Base-by-base conservation (phyloP, 2,888 invertebrate genomes). In the Pristionchus maxplancki region DNA sequence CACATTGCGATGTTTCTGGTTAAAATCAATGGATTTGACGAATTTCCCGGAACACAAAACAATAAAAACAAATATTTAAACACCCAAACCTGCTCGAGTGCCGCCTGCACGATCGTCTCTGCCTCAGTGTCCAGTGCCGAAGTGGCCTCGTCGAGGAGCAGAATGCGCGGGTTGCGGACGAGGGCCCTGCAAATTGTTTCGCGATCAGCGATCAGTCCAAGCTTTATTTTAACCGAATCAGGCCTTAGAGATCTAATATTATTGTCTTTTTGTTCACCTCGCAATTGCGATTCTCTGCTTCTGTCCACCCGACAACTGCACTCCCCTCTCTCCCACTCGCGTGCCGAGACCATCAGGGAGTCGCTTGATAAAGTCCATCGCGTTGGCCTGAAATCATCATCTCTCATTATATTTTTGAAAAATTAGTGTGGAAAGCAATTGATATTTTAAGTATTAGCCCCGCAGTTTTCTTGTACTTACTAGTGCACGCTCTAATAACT, bases 61-160 rank as follows among this genome's bases (percentile, higher is more conserved):
- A n/a, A n/a, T n/a, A n/a, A n/a, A n/a, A n/a, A n/a, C n/a, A n/a
- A n/a, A n/a, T n/a, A n/a, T n/a, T n/a, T n/a, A n/a, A n/a, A n/a
- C n/a, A n/a, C n/a, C n/a, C n/a, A n/a, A n/a, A 92, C 92, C 93
- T 95, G 96, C 88, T 96, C 96, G 17, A 96, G 93, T 20, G 96
- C 97, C 28, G 89, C 90, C 90, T 94, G 94, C 3, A 94, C 94
- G 34, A 92, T 89, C 24, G 89, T 89, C 88, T 94, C 94, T n/a
- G 93, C 92, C 88, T 94, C 94, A 1, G 94, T 94, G 78, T 94
- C 94, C 31, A 94, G 89, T 0, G 94, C 94, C 0, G 93, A 93
- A 0, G 94, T 94, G 17, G 94, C 94, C 89, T 94, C 94, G 85
- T 94, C 94, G 40, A 94, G 91, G 11, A 94, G 90, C 58, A 94